phyloP scores from a whole-genome alignment of 1,140 invertebrate species.

The Diploscapter pachys region DNA sequence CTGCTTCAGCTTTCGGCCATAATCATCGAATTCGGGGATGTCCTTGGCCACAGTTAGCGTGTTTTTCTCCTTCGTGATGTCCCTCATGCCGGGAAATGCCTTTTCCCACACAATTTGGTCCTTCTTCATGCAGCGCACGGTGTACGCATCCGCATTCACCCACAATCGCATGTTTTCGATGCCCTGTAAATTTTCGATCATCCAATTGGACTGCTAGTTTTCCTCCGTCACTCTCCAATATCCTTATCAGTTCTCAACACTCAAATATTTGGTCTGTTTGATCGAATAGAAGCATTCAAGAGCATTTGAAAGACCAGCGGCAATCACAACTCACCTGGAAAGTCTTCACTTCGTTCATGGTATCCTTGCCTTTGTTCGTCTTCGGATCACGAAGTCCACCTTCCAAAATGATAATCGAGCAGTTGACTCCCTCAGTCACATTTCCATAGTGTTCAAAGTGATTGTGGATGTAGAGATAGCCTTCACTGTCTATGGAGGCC shows the following conservation, averaged over 20 bases:
- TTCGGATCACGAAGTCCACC: conserved; percentile 12
- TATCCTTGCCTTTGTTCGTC: conserved; percentile 19
- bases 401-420: conserved; percentile 26
- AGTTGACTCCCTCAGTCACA: conserved; percentile 4
- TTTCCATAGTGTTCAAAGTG: conserved; percentile 22
- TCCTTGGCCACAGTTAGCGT: conserved; percentile 8
- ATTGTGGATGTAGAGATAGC: conserved; percentile 25
- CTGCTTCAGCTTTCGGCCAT: conserved; percentile 14
- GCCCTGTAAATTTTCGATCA: conserved; percentile 6
- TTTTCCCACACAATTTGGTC: conserved; percentile 22
- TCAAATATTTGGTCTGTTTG: neutral
- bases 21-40: conserved; percentile 11
- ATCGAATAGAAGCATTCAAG: neutral
- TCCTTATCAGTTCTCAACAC: neutral
- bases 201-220: neutral
- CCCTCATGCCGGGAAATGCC: conserved; percentile 25
- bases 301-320: neutral
- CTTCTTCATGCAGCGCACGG: conserved; percentile 6
- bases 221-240: neutral
- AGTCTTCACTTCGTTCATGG: conserved; percentile 4
- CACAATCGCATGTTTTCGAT: conserved; percentile 12
- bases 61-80: conserved; percentile 13
- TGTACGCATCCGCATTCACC: conserved; percentile 28
- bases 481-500: conserved; percentile 17
- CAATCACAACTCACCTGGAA: conserved; percentile 12